Conservation (phyloP, 1,140 invertebrate genomes). For the Eulimnadia texana region DNA sequence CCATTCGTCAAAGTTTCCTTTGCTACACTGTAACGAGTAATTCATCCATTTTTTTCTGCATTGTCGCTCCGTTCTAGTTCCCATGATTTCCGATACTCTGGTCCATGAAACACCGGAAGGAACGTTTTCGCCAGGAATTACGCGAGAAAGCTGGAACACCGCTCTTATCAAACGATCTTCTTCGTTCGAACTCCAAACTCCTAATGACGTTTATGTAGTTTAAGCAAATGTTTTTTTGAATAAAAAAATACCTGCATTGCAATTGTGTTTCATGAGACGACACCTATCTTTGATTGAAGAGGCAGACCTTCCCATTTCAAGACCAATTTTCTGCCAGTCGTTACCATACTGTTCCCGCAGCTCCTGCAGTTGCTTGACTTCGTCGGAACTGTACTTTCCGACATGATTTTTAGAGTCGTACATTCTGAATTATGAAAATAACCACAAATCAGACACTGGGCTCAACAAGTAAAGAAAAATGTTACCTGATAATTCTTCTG, state of each 20-base stretch:
- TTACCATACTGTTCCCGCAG: slow-evolving; percentile 32
- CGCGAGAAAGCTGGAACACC: slow-evolving; percentile 32
- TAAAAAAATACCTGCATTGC: slow-evolving; percentile 30
- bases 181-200: slow-evolving; percentile 35
- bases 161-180: slow-evolving; percentile 31
- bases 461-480: background rate
- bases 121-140: slow-evolving; percentile 28
- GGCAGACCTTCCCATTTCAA: slow-evolving; percentile 34
- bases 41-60: slow-evolving; percentile 40
- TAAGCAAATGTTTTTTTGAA: too few species aligned
- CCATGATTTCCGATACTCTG: slow-evolving; percentile 31
- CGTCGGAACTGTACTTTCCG: slow-evolving; percentile 35
- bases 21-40: slow-evolving; percentile 33
- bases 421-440: slow-evolving; percentile 26
- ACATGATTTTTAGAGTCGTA: slow-evolving; percentile 38
- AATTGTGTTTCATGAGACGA: slow-evolving; percentile 35
- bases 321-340: slow-evolving; percentile 37
- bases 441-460: background rate
- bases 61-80: slow-evolving; percentile 37
- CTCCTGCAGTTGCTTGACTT: slow-evolving; percentile 31
- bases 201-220: slow-evolving; percentile 22
- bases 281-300: slow-evolving; percentile 39
- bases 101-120: slow-evolving; percentile 35
- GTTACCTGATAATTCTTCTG: slow-evolving; percentile 30
- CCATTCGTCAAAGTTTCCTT: slow-evolving; percentile 34